These are phyloP conservation scores for Cairina moschata DNA, from an alignment of 2,113 vertebrate genomes.

Conservation along the genomic window DNA sequence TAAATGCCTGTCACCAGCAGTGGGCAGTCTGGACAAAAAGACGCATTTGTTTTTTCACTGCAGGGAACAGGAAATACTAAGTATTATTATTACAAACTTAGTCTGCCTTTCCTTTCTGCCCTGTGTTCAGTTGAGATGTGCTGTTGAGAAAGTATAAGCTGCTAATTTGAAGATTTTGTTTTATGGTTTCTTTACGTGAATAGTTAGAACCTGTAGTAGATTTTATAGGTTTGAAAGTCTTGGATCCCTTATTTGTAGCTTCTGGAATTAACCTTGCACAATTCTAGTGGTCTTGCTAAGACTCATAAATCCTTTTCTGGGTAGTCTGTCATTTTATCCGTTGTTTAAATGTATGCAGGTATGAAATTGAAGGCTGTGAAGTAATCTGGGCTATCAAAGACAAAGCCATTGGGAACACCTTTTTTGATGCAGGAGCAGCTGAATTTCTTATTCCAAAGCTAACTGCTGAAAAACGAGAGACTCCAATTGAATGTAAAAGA, in stretches of 20 bases:
- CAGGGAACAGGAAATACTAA: neutral
- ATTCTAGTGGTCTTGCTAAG: neutral
- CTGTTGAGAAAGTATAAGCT: neutral
- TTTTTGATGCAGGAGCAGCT: slow-evolving; percentile 95
- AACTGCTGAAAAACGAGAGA: slow-evolving; percentile 72
- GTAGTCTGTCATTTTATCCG: neutral
- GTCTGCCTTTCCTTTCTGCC: accelerated
- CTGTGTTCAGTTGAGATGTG: neutral
- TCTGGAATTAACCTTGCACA: neutral
- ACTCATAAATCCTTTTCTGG: neutral
- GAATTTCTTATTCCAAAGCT: slow-evolving; percentile 92
- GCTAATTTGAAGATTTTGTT: neutral
- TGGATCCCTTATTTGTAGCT: neutral
- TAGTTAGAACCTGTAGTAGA: neutral
- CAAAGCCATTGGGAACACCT: slow-evolving; percentile 94
- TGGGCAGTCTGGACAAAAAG: neutral
- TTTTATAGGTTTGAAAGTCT: neutral
- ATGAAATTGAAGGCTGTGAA: slow-evolving; percentile 92
- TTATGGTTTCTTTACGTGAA: neutral
- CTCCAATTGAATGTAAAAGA: slow-evolving; percentile 81
- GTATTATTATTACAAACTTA: neutral
- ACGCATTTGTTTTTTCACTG: neutral
- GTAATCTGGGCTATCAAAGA: slow-evolving; percentile 97
- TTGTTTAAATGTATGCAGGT: slow-evolving; percentile 63
- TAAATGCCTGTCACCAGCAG: neutral